Evolutionary conservation across 1,140 invertebrate species (phyloP), one percentile per base, ranked within the genome.

Genomic region (Leptestheria dahalacensis): DNA sequence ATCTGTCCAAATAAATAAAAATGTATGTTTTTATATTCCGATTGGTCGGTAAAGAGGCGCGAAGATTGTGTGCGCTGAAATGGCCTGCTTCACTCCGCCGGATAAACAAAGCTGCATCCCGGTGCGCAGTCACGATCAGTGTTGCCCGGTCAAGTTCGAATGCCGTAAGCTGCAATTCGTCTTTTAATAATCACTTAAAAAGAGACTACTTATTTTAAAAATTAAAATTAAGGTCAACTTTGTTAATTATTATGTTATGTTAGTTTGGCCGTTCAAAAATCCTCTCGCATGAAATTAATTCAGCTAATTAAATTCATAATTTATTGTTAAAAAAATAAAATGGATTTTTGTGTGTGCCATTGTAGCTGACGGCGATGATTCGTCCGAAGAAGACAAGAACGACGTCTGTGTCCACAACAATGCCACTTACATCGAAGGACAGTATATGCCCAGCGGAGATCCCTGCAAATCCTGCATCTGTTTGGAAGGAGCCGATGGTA

Each of bases 61-160:
- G 15, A 25, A 23, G 18, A 55, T 55, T 33, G 33, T 29, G 21
- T 55, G 53, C 28, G 33, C 10, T n/a, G 9, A 29, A 20, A 29
- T 55, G 15, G 26, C 12, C 2, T 55, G 53, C n/a, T 41, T 41
- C 33, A 6, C 6, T 15, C 33, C 33, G 33, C 33, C 6, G 33
- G 6, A 9, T 15, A 41, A 41, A 6, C 33, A 15, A 41, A 15
- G 15, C 57, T 55, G 24, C 23, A 41, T 15, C 15, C 33, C 6
- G 15, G 6, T 41, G 33, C 15, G 15, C 15, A 15, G 15, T 15
- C 33, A 60, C 15, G 48, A 29, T 12, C 25, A 18, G n/a, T 61
- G 61, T 18, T 65, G 64, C 47, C 64, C 64, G 15, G 46, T 12
- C 3, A 49, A 49, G 25, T 65, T 53, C 53, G 54, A 62, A 26